Evolutionary conservation across 1,140 invertebrate genomes (phyloP), one percentile per base, ranked within the genome.

Genomic region (Bombus pascuorum): DNA sequence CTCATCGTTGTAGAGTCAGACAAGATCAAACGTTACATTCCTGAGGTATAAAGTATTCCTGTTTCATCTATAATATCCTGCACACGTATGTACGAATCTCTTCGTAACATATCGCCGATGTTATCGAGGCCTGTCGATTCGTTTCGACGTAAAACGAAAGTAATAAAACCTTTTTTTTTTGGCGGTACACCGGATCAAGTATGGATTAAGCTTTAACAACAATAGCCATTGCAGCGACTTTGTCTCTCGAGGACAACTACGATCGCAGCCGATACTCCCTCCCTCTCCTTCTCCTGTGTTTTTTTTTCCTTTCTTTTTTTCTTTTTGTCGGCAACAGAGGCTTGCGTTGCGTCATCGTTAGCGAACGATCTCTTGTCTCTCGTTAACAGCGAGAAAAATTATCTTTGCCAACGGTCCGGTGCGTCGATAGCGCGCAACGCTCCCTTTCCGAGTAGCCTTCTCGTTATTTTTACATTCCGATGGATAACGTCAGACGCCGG

Each of bases 301-400:
- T 44, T 4, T 37, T n/a, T 22, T 53, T 6, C 18, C 1, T 22
- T 22, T 10, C 1, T 73, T 34, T 18, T 5, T 0, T 2, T 32
- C 0, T 47, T 34, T n/a, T 10, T 12, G 32, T 74, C 42, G n/a
- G 0, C 22, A 25, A 59, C 34, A 59, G 25, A 57, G 25, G 32
- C 25, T 57, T 28, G 10, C 10, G 25, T 75, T 15, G 34, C 74
- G 12, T 57, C 47, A 32, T 22, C 57, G 34, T 77, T 62, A n/a
- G 15, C 25, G 39, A n/a, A 62, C 57, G 28, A 42, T 75, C 44
- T 75, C n/a, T 62, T 62, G 57, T 65, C 39, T 65, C 76, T 39
- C 42, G 65, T 70, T 53, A 80, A 80, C 42, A 53, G 25, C 32
- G 32, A 47, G n/a, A n/a, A 13, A 80, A 80, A 80, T 80, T 80